Conservation (phyloP, 2,797 vertebrate genomes). For the Sebastes steindachneri region DNA sequence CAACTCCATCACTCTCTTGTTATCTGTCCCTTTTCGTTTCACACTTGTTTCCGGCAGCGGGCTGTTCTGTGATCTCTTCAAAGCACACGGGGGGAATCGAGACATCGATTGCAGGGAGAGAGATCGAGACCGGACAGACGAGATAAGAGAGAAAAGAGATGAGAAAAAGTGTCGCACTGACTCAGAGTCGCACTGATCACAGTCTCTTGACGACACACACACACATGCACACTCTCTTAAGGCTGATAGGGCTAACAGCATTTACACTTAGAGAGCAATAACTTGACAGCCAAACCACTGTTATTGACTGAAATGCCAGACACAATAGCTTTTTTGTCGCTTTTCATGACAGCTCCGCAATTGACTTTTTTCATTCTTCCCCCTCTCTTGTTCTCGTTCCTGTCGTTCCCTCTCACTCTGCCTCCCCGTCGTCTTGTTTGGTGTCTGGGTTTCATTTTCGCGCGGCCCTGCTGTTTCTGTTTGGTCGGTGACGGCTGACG, state of each 20-base stretch:
- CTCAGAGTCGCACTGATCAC: constrained; percentile 51
- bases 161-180: constrained; percentile 52
- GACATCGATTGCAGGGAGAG: constrained; percentile 54
- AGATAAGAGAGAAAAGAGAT: constrained; percentile 51
- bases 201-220: constrained; percentile 44
- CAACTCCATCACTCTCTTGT: constrained; percentile 41
- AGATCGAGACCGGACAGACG: constrained; percentile 53
- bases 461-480: constrained; percentile 42
- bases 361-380: constrained; percentile 36
- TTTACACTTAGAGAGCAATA: constrained; percentile 65
- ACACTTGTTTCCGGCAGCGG: constrained; percentile 66
- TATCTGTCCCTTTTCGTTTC: constrained; percentile 69
- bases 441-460: constrained; percentile 60
- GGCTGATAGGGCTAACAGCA: constrained; percentile 63
- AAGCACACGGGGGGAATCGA: constrained; percentile 57
- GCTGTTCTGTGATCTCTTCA: constrained; percentile 65
- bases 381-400: constrained; percentile 7
- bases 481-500: constrained; percentile 33
- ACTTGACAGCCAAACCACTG: constrained; percentile 69
- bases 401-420: constrained; percentile 22
- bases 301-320: constrained; percentile 70
- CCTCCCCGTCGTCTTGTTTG: constrained; percentile 46
- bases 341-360: constrained; percentile 61
- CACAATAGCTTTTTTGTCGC: constrained; percentile 54
- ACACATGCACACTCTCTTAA: constrained; percentile 18